These are phyloP conservation scores for Orgyia antiqua DNA, from an alignment of 2,888 invertebrate species.

Conservation along the genomic window DNA sequence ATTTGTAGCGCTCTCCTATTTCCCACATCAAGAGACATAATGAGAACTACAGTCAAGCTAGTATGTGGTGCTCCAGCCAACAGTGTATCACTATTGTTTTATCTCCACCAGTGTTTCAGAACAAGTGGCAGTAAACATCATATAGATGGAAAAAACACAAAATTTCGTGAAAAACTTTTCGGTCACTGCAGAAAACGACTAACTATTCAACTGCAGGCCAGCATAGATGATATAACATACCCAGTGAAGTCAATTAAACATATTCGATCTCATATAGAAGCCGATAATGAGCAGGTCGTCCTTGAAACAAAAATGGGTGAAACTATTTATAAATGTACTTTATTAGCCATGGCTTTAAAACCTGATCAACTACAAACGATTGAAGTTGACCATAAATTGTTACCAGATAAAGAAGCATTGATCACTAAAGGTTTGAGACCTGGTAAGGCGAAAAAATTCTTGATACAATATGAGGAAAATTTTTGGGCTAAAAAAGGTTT, in stretches of 20 bases:
- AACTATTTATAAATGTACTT: constrained; percentile 55
- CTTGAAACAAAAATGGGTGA: constrained; percentile 59
- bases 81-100: constrained; percentile 61
- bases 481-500: constrained; percentile 60
- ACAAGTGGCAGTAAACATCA: constrained; percentile 50
- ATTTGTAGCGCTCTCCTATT: constrained; percentile 52
- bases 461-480: constrained; percentile 51
- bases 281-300: constrained; percentile 40
- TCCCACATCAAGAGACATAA: constrained; percentile 53
- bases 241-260: constrained; percentile 44
- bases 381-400: constrained; percentile 45
- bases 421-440: constrained; percentile 37
- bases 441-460: constrained; percentile 50
- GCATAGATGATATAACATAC: constrained; percentile 53
- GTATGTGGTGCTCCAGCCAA: constrained; percentile 56
- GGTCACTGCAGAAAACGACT: constrained; percentile 54
- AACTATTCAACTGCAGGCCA: constrained; percentile 45
- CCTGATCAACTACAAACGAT: constrained; percentile 59
- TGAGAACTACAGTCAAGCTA: constrained; percentile 55
- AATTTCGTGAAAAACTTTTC: constrained; percentile 56
- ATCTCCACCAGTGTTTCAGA: constrained; percentile 63
- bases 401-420: constrained; percentile 34
- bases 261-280: constrained; percentile 50
- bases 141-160: constrained; percentile 55
- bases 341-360: constrained; percentile 61